phyloP scores from a whole-genome alignment of 2,888 invertebrate genomes.

The Dynastes hyllus region DNA sequence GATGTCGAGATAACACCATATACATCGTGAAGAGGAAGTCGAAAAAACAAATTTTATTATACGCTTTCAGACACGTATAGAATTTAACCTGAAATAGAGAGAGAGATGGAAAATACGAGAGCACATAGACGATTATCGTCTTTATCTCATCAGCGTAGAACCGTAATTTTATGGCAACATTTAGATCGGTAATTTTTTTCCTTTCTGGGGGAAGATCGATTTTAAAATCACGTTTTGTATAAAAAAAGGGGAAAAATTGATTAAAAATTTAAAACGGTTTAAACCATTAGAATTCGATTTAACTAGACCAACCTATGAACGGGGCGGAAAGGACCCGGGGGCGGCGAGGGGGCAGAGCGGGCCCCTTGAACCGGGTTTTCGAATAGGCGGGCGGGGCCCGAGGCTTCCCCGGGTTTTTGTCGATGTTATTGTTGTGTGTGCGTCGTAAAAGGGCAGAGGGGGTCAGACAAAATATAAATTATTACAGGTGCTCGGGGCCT shows the following conservation, averaged over 20 bases:
- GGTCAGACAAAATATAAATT: conserved; percentile 18
- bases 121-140: conserved; percentile 40
- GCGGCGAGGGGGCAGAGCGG: background rate
- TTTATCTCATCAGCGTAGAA: conserved; percentile 46
- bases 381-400: conserved; percentile 40
- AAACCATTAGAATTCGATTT: conserved; percentile 42
- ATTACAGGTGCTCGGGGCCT: conserved; percentile 29
- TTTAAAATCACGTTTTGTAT: conserved; percentile 49
- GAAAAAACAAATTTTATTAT: conserved; percentile 45
- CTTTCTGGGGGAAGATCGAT: conserved; percentile 46
- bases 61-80: conserved; percentile 18
- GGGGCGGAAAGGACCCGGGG: background rate
- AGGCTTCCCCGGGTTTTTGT: too few species aligned
- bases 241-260: too few species aligned
- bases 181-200: conserved; percentile 45
- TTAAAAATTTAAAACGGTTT: too few species aligned
- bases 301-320: too few species aligned
- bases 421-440: conserved; percentile 6
- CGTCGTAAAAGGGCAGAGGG: conserved; percentile 12
- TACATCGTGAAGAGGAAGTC: conserved; percentile 30
- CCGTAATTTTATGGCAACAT: conserved; percentile 49
- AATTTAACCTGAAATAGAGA: background rate
- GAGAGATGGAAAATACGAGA: conserved; percentile 28
- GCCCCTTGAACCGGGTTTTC: conserved; percentile 31
- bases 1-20: conserved; percentile 17